Percentiles rank a stretch among this genome's conserved stretches.
These are phyloP conservation scores for Episyrphus balteatus DNA, from an alignment of 1,140 invertebrate genomes.

Conservation along the genomic window DNA sequence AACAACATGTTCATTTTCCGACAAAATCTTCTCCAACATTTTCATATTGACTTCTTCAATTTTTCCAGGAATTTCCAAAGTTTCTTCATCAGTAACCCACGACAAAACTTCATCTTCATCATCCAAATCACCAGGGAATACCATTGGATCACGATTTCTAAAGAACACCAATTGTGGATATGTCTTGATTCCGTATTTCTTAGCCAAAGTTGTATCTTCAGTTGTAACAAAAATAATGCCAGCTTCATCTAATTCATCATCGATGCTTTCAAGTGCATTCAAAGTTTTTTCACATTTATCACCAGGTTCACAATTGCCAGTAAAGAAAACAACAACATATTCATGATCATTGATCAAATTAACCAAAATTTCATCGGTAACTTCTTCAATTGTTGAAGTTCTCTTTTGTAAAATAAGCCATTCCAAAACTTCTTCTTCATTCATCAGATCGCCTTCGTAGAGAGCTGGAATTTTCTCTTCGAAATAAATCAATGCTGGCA, in stretches of 20 bases:
- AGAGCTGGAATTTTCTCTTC: conserved; percentile 85
- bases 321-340: conserved; percentile 90
- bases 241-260: conserved; percentile 85
- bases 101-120: conserved; percentile 83
- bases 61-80: conserved; percentile 77
- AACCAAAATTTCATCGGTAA: conserved; percentile 81
- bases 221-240: conserved; percentile 91
- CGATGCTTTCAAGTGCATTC: conserved; percentile 81
- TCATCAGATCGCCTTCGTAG: conserved; percentile 83
- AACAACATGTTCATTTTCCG: conserved; percentile 78
- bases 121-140: conserved; percentile 64
- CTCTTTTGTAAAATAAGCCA: conserved; percentile 87
- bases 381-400: conserved; percentile 87
- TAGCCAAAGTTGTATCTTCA: conserved; percentile 68
- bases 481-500: conserved; percentile 81
- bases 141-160: conserved; percentile 73
- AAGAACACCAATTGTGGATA: conserved; percentile 85
- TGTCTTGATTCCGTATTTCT: conserved; percentile 72
- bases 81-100: conserved; percentile 87
- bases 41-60: conserved; percentile 88
- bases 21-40: conserved; percentile 84
- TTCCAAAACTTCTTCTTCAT: conserved; percentile 81
- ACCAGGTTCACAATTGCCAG: conserved; percentile 77
- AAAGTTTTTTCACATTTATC: conserved; percentile 75
- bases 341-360: conserved; percentile 82